Base-by-base conservation (phyloP, 2,888 invertebrate genomes). In the Dicroscelio sp. region DNA sequence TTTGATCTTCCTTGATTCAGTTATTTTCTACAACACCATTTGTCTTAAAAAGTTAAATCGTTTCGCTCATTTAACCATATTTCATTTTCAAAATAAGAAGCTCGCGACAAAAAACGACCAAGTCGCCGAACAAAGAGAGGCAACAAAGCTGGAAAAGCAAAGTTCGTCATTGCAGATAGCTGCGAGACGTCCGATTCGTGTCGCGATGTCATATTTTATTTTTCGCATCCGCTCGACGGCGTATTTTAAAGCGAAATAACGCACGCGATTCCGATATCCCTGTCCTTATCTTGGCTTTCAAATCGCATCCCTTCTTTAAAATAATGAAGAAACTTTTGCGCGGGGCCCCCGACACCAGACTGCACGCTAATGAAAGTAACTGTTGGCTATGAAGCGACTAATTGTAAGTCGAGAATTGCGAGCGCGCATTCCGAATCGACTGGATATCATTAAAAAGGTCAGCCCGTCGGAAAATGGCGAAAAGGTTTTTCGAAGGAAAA, bases 361-460 rank as follows among this genome's bases (percentile, higher is more conserved):
- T 88, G 86, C 86, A 86, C 88, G 90, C 89, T 91, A 91, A 89
- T 91, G 91, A 91, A 91, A 89, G 87, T 91, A 89, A 91, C 88
- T 86, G 88, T 89, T 91, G 71, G 86, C 83, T 91, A 91, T 88
- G 91, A 91, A 89, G 86, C 91, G 86, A 91, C 86, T 91, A 91
- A 91, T 91, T 89, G 89, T 91, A 76, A 89, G 87, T 82, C 83
- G 76, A 87, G 91, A 89, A 86, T 86, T 89, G 87, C 84, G 83
- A 91, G 83, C 83, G 85, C 67, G 71, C 88, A 91, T 91, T 91
- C 91, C 88, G 43, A 89, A 91, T 91, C 88, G 88, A 86, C 88
- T 88, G 48, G 91, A 88, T 86, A 88, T 91, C 91, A 86, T 88
- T 91, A 91, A 91, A 91, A 90, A 91, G 88, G 91, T 84, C 86